Evolutionary conservation across 2,888 invertebrate genomes (phyloP).

Genomic region (Boloria selene): DNA sequence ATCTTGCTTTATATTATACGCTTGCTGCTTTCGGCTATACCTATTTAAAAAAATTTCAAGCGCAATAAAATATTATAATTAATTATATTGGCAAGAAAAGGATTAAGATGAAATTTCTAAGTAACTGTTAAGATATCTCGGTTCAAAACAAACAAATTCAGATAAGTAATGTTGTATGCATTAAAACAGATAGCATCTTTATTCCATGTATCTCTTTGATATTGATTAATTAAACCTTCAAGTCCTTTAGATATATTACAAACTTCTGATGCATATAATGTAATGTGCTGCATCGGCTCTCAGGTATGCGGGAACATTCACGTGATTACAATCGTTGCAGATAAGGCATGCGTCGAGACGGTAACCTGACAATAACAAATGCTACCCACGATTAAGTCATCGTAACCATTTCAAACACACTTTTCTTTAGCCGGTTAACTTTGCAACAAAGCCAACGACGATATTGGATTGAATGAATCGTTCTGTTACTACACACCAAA

Average conservation of each 20-base stretch:
- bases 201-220: background rate
- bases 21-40: constrained; percentile 6
- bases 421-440: constrained; percentile 47
- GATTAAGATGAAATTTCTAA: constrained; percentile 3
- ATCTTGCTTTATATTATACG: constrained; percentile 23
- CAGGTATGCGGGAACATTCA: constrained; percentile 41
- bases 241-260: background rate
- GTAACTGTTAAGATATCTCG: background rate
- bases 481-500: constrained; percentile 34
- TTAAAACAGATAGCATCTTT: constrained; percentile 2
- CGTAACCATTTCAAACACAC: constrained; percentile 27
- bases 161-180: background rate
- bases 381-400: constrained; percentile 7
- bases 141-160: constrained; percentile 8
- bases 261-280: constrained; percentile 19
- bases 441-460: constrained; percentile 35
- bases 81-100: background rate
- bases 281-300: constrained; percentile 24
- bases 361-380: constrained; percentile 34
- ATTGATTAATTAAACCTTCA: constrained; percentile 3
- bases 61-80: constrained; percentile 8
- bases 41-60: constrained; percentile 1
- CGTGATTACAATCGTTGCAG: constrained; percentile 41
- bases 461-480: constrained; percentile 38
- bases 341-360: constrained; percentile 37